A percentile compares a stretch with the other conserved stretches of the same genome.
Conservation (phyloP, 2,888 invertebrate genomes). For the Noctua comes region DNA sequence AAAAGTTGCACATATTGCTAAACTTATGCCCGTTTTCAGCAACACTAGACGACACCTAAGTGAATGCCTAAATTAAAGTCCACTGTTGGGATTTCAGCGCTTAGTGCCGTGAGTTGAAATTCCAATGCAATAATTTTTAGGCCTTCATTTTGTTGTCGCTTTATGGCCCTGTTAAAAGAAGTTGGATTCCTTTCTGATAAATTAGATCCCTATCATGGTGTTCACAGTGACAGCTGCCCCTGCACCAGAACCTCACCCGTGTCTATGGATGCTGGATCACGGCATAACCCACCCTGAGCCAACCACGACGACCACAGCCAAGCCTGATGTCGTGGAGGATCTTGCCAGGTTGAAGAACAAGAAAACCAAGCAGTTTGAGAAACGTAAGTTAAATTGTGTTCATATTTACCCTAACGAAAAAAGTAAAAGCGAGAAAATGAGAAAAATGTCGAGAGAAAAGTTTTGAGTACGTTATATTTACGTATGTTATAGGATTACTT, state of each 20-base stretch:
- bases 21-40: too few species aligned
- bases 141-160: not conserved
- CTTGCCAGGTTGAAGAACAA: slow-evolving; percentile 48
- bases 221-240: slow-evolving; percentile 57
- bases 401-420: too few species aligned
- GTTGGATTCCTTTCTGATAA: too few species aligned
- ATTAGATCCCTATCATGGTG: not conserved
- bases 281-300: not conserved
- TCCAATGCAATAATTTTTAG: not conserved
- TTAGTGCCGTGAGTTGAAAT: not conserved
- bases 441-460: not conserved
- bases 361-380: slow-evolving; percentile 54
- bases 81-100: not conserved
- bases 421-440: not conserved
- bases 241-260: slow-evolving; percentile 54
- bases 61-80: too few species aligned
- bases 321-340: slow-evolving; percentile 42
- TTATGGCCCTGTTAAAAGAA: too few species aligned
- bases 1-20: too few species aligned
- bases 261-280: slow-evolving; percentile 36
- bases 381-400: too few species aligned
- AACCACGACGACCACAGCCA: slow-evolving; percentile 31
- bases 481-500: too few species aligned
- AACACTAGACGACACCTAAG: too few species aligned
- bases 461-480: not conserved